Percentiles rank a stretch among this genome's conserved stretches.
Evolutionary conservation across 2,797 vertebrate species (phyloP).

Genomic region (Atherinosoma microstoma): DNA sequence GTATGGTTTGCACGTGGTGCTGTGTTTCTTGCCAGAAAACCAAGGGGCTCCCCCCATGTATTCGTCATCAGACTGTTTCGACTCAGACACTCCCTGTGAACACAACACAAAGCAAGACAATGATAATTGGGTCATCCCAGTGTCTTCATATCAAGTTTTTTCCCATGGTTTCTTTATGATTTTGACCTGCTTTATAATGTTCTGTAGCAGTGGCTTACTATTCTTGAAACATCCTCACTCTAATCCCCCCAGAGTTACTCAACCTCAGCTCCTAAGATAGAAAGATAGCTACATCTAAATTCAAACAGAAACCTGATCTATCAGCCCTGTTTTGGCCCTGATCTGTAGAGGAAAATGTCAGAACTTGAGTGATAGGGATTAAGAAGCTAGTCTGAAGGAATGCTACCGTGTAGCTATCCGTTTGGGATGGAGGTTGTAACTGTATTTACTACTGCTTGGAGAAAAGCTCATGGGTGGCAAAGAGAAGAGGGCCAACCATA

Average conservation of each 20-base stretch:
- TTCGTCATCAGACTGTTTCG: constrained; percentile 55
- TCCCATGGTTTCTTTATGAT: constrained; percentile 1
- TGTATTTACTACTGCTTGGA: constrained; percentile 51
- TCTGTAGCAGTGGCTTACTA: background rate
- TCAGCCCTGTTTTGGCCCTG: constrained; percentile 49
- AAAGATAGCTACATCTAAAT: constrained; percentile 43
- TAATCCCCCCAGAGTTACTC: constrained; percentile 38
- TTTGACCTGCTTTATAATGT: background rate
- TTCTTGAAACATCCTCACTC: constrained; percentile 21
- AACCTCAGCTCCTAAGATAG: constrained; percentile 28
- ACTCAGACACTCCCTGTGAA: constrained; percentile 47
- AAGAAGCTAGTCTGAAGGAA: constrained; percentile 63
- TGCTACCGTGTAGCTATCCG: constrained; percentile 46
- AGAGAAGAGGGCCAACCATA: background rate
- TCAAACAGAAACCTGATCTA: constrained; percentile 51
- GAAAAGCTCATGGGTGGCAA: background rate
- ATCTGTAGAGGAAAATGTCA: constrained; percentile 64
- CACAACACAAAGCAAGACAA: constrained; percentile 26
- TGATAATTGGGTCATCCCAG: constrained; percentile 9
- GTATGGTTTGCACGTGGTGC: constrained; percentile 60
- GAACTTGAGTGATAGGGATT: constrained; percentile 62
- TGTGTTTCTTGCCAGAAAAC: constrained; percentile 61
- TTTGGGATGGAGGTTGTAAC: constrained; percentile 30
- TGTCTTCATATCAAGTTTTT: background rate
- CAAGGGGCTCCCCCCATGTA: constrained; percentile 48